These are phyloP conservation scores for Meda fulgida DNA, from an alignment of 2,797 vertebrate genomes.

Conservation along the genomic window DNA sequence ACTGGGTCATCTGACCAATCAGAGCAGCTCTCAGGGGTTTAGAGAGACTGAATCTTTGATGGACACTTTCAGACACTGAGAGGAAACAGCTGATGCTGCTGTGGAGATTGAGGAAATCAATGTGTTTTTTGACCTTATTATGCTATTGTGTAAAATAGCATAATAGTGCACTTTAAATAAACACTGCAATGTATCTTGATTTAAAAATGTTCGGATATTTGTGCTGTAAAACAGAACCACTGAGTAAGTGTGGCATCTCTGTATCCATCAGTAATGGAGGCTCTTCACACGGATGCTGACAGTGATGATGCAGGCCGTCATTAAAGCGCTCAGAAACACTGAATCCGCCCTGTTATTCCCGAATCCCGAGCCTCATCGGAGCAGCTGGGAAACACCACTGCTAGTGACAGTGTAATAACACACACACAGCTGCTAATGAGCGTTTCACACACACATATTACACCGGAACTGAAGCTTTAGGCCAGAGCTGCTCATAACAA, in stretches of 20 bases:
- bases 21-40: no score
- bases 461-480: neutral
- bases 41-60: no score
- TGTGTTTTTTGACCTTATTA: neutral
- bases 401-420: conserved; percentile 2
- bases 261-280: no score
- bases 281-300: neutral
- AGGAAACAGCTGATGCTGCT: neutral
- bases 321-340: neutral
- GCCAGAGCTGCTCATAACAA: neutral
- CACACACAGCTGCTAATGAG: conserved; percentile 10
- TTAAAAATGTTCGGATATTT: neutral
- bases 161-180: neutral
- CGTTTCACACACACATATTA: neutral
- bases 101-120: neutral
- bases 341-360: no score
- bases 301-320: neutral
- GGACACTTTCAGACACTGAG: no score
- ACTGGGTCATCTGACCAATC: no score
- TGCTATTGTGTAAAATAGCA: neutral
- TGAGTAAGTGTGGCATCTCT: neutral
- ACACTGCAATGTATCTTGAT: neutral
- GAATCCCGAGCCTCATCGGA: neutral
- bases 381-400: neutral
- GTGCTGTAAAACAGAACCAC: neutral